Percentiles rank a stretch among this genome's conserved stretches.
These are phyloP conservation scores for Heliocidaris erythrogramma DNA, from an alignment of 35 echinoderm and acorn worm genomes.

Conservation along the genomic window DNA sequence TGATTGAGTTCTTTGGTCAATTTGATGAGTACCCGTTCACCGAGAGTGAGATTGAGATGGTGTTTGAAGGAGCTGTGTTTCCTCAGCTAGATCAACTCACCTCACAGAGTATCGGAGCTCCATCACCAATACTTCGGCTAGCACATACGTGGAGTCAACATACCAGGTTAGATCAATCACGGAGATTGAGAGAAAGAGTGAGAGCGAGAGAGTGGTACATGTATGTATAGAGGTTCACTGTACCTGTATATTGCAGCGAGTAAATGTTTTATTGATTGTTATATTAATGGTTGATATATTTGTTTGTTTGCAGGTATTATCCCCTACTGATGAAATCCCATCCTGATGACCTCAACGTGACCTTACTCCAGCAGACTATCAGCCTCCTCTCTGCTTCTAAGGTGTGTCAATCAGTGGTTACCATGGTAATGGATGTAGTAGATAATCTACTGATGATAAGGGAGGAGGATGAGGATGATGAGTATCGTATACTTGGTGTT, in stretches of 20 bases:
- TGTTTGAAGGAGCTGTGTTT: slow-evolving; percentile 82
- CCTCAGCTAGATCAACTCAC: slow-evolving; percentile 74
- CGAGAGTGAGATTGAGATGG: slow-evolving; percentile 70
- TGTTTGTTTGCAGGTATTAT: slow-evolving; percentile 46
- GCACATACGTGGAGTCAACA: slow-evolving; percentile 72
- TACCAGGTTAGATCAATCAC: slow-evolving; percentile 52
- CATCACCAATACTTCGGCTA: slow-evolving; percentile 77
- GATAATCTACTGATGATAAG: slow-evolving; percentile 62
- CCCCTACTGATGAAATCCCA: slow-evolving; percentile 77
- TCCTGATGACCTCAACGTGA: slow-evolving; percentile 50
- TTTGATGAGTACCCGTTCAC: slow-evolving; percentile 86
- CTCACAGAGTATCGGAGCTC: slow-evolving; percentile 74
- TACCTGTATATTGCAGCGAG: too few species aligned
- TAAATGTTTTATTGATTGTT: too few species aligned
- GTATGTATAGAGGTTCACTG: too few species aligned
- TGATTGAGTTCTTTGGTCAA: slow-evolving; percentile 77
- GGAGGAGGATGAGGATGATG: slow-evolving; percentile 56
- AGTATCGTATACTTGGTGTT: neutral
- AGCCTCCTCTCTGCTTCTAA: slow-evolving; percentile 59
- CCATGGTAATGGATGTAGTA: slow-evolving; percentile 83
- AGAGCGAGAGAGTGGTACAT: too few species aligned
- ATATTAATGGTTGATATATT: neutral
- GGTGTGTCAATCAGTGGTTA: slow-evolving; percentile 52
- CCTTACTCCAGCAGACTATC: slow-evolving; percentile 63
- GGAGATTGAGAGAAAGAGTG: neutral